phyloP scores from a whole-genome alignment of 2,113 vertebrate genomes.

The Recurvirostra avosetta region DNA sequence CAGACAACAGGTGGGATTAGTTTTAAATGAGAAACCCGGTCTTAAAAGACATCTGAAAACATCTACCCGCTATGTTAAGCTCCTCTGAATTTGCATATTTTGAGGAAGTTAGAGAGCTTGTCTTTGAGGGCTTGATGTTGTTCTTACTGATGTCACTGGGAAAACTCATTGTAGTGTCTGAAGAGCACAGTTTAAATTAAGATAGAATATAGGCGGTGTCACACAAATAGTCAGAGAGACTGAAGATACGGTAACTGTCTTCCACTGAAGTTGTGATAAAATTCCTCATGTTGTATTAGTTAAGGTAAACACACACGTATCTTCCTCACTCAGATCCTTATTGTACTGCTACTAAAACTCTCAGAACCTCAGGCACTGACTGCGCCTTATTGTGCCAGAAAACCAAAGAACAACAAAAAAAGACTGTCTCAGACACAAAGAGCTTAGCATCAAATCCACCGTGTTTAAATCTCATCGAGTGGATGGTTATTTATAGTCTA shows the following conservation, averaged over 20 bases:
- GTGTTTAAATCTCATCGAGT: background rate
- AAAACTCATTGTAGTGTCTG: background rate
- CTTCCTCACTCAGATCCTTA: background rate
- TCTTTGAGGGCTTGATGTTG: background rate
- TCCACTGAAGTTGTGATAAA: background rate
- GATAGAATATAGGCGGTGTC: background rate
- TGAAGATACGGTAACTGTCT: background rate
- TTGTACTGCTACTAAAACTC: background rate
- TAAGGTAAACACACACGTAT: background rate
- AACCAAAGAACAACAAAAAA: background rate
- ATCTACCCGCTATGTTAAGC: background rate
- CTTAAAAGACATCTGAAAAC: conserved; percentile 36
- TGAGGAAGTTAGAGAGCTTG: background rate
- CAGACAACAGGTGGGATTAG: conserved; percentile 13
- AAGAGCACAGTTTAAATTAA: background rate
- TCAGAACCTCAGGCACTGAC: background rate
- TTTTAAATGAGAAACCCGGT: conserved; percentile 23
- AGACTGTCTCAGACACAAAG: background rate
- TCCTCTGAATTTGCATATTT: conserved; percentile 26
- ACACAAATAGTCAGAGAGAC: background rate
- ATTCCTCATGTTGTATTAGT: background rate
- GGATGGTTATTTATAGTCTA: conserved; percentile 13
- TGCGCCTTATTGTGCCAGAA: background rate
- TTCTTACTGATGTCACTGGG: background rate
- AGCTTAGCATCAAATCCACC: background rate